Conservation (phyloP, 2,113 vertebrate species). For the Garra rufa region DNA sequence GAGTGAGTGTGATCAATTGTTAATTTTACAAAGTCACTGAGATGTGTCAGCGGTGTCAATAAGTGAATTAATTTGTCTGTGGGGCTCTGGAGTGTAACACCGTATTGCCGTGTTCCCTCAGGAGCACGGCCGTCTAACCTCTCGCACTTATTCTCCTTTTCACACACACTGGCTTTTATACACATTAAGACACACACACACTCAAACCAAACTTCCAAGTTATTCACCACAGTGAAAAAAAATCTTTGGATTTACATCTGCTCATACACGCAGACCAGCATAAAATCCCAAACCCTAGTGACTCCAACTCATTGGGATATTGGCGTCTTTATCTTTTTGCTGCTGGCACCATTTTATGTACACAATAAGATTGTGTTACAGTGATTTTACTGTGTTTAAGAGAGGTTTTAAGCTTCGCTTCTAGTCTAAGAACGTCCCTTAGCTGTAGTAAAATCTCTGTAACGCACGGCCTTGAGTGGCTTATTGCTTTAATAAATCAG, state of each 20-base stretch:
- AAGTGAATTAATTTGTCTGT: conserved; percentile 85
- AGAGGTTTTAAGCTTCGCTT: background rate
- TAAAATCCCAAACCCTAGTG: background rate
- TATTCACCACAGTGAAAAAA: background rate
- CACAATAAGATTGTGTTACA: background rate
- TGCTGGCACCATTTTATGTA: conserved; percentile 2
- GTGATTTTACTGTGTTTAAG: conserved; percentile 2
- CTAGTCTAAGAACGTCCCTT: background rate
- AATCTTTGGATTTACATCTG: conserved; percentile 5
- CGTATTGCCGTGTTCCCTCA: conserved; percentile 64
- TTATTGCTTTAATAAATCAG: conserved; percentile 27
- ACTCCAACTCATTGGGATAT: background rate
- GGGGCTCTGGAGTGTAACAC: conserved; percentile 76
- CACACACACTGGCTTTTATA: conserved; percentile 30
- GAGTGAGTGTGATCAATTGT: conserved; percentile 86
- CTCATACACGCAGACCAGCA: background rate
- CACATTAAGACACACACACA: conserved; percentile 38
- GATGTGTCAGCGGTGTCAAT: conserved; percentile 86
- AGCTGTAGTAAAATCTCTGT: background rate
- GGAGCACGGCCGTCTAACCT: conserved; percentile 65
- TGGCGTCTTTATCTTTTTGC: background rate
- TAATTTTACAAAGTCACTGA: conserved; percentile 91
- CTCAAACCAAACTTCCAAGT: background rate
- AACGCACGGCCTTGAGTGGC: background rate
- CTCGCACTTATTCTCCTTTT: conserved; percentile 3